Base-by-base conservation (phyloP, 2,113 vertebrate species). In the Eonycteris spelaea region DNA sequence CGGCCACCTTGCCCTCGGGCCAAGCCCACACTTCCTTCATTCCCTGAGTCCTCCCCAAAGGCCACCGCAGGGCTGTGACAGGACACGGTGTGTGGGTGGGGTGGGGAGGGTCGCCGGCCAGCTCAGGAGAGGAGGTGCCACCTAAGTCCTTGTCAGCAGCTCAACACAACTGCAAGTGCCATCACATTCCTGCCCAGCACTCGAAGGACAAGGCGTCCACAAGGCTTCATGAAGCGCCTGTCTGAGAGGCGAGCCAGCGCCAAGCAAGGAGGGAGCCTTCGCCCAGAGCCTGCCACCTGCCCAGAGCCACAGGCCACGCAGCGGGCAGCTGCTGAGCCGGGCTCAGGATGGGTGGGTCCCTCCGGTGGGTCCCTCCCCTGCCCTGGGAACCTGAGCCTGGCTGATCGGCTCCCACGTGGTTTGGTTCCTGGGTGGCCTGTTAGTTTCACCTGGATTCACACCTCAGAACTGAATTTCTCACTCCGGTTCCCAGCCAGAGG, bases 51-150 rank as follows among this genome's bases (percentile, higher is more conserved):
- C 79, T 95, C 87, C 86, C 70, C 16, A 53, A 21, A 94, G 95
- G 75, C 92, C 93, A 73, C 43, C 28, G 45, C 3, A 35, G 75
- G 86, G 68, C 84, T 89, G 35, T 4, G 70, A 48, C 61, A 12
- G 65, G 89, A 67, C 93, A 86, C 59, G 45, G 53, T 71, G 79
- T 94, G 83, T 30, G 55, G 70, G 71, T 90, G 74, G 82, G 61
- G 12, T 0, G 26, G 38, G 45, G 70, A 71, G 86, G 48, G 84
- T 71, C 0, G 16, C 77, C 61, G 26, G 85, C 77, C 59, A 24
- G 78, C 51, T 87, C 94, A 94, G 97, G 96, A 96, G 95, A 97
- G 92, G 82, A 80, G 82, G 35, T 93, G 91, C 87, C 33, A 28
- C 71, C 96, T 1, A 0, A 7, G 45, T 86, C 95, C 93, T 51